Percentiles rank a stretch among this genome's conserved stretches.
These are phyloP conservation scores for Mormyrus proboscirostris DNA, from an alignment of 2,797 vertebrate species.

Conservation along the genomic window DNA sequence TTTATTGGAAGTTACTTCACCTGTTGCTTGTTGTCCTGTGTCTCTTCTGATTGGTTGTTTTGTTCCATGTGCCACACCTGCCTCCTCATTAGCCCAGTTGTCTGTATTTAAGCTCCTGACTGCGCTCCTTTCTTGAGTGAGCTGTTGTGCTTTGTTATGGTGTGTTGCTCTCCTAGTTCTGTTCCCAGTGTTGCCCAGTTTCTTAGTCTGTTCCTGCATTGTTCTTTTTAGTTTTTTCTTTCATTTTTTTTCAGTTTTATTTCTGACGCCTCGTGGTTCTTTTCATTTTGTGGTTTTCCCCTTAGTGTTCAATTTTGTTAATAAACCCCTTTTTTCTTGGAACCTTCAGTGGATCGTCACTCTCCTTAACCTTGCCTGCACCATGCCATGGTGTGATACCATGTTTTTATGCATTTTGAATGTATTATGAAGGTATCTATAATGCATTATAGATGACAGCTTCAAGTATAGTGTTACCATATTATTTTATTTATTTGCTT, in stretches of 20 bases:
- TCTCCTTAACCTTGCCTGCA: neutral
- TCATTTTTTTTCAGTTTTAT: neutral
- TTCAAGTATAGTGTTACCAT: neutral
- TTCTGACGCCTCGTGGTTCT: neutral
- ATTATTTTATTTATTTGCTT: neutral
- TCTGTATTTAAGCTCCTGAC: neutral
- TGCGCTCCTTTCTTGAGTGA: neutral
- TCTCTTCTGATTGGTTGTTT: neutral
- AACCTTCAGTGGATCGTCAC: neutral
- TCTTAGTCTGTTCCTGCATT: neutral
- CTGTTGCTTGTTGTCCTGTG: neutral
- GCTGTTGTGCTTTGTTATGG: neutral
- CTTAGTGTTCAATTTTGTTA: neutral
- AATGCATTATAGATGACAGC: neutral
- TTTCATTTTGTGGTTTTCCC: neutral
- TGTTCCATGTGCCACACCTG: neutral
- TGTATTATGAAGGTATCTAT: neutral
- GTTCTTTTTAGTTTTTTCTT: neutral
- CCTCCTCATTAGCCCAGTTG: neutral
- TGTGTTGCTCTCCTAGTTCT: neutral
- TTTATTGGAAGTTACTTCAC: neutral
- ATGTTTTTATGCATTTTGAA: neutral
- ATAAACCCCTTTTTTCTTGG: neutral
- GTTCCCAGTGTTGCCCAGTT: neutral
- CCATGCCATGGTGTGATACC: neutral